These are phyloP conservation scores for Mellivora capensis DNA, from an alignment of 2,113 vertebrate species.

Conservation along the genomic window DNA sequence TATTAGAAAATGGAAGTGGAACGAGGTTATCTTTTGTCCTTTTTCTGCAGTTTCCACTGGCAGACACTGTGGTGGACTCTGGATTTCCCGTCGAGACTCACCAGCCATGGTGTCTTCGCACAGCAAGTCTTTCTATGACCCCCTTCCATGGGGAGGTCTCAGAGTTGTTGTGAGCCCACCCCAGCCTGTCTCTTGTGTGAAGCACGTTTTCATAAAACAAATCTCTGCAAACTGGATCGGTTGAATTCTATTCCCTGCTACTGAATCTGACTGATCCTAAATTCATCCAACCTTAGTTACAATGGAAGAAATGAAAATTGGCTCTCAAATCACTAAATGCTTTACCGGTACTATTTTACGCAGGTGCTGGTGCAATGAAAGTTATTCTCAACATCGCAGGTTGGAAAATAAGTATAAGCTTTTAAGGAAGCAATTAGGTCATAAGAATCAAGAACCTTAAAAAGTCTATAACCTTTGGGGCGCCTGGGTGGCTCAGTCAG, in stretches of 20 bases:
- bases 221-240: not conserved
- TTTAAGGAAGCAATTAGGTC: not conserved
- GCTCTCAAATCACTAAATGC: not conserved
- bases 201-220: not conserved
- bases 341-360: not conserved
- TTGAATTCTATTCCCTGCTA: not conserved
- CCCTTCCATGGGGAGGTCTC: not conserved
- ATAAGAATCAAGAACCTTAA: not conserved
- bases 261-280: not conserved
- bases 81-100: not conserved
- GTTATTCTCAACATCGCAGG: not conserved
- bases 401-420: not conserved
- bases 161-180: not conserved
- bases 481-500: not conserved
- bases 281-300: not conserved
- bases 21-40: not conserved
- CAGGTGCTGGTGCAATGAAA: not conserved
- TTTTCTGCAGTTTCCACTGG: not conserved
- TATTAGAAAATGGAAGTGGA: not conserved
- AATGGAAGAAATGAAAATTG: conserved; percentile 27
- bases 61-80: not conserved
- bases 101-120: not conserved
- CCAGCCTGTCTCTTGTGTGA: not conserved
- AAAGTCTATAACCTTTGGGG: not conserved
- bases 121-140: not conserved